phyloP scores from a whole-genome alignment of 2,113 vertebrate genomes.

The Strix uralensis region DNA sequence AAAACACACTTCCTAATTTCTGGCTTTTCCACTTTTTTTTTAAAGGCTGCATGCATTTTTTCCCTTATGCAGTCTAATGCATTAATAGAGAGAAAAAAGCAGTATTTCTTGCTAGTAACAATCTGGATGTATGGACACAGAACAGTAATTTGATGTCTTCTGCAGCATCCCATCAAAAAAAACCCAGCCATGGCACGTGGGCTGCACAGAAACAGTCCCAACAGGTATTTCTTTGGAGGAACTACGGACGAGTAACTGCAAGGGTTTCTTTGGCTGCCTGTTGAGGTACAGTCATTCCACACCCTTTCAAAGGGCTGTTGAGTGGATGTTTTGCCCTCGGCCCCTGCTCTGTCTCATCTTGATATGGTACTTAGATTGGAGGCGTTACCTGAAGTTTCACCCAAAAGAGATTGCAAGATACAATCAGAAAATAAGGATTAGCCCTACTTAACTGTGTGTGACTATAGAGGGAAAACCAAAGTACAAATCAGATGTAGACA shows the following conservation, averaged over 20 bases:
- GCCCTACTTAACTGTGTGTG: neutral
- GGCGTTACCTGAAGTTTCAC: neutral
- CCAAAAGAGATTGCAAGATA: neutral
- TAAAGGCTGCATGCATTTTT: neutral
- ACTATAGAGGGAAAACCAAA: neutral
- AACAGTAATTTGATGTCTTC: neutral
- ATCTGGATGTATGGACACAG: neutral
- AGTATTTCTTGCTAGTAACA: neutral
- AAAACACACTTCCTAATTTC: neutral
- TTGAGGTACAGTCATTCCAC: neutral
- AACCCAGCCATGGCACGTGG: neutral
- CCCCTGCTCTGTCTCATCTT: neutral
- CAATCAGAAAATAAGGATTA: neutral
- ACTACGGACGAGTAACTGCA: neutral
- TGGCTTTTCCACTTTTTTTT: neutral
- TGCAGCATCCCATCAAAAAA: neutral
- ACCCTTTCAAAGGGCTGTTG: neutral
- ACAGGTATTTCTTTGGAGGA: neutral
- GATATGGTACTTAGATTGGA: neutral
- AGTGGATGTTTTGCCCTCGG: rapidly evolving
- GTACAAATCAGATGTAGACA: neutral
- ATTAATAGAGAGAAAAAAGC: neutral
- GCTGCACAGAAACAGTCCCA: neutral
- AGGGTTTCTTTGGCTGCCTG: neutral
- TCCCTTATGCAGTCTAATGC: neutral